Evolutionary conservation across 2,888 invertebrate genomes (phyloP).

Genomic region (Amblyjoppa proteus): DNA sequence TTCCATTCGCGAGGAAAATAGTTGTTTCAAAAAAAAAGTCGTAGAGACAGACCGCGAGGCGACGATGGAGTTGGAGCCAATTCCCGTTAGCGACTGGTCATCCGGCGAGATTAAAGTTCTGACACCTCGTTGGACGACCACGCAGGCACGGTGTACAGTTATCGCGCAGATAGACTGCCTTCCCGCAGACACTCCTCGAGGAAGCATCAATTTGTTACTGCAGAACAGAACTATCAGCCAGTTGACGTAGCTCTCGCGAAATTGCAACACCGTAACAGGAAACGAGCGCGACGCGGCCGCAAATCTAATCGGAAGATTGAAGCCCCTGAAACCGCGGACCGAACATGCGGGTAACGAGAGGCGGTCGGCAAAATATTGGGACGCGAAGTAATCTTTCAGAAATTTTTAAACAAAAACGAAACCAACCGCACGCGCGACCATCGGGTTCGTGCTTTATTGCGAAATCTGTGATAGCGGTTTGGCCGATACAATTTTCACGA

Average conservation of each 20-base stretch:
- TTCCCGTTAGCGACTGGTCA: constrained; percentile 63
- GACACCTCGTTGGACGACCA: constrained; percentile 82
- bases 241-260: constrained; percentile 48
- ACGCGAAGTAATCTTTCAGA: background rate
- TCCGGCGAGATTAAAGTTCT: constrained; percentile 79
- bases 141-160: constrained; percentile 38
- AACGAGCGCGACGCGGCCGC: constrained; percentile 55
- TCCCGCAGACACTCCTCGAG: constrained; percentile 69
- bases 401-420: background rate
- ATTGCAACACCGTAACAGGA: constrained; percentile 40
- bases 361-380: constrained; percentile 9
- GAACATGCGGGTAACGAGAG: background rate
- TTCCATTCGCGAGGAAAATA: background rate
- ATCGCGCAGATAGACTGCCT: constrained; percentile 44
- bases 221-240: constrained; percentile 68
- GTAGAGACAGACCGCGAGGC: background rate
- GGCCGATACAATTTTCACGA: no score
- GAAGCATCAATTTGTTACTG: constrained; percentile 81
- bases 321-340: constrained; percentile 20
- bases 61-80: constrained; percentile 74
- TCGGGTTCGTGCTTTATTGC: background rate
- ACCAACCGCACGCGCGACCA: background rate
- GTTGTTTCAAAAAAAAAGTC: background rate
- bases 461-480: background rate
- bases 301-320: constrained; percentile 49